Conservation (phyloP, 2,113 vertebrate genomes). For the Osmerus mordax region DNA sequence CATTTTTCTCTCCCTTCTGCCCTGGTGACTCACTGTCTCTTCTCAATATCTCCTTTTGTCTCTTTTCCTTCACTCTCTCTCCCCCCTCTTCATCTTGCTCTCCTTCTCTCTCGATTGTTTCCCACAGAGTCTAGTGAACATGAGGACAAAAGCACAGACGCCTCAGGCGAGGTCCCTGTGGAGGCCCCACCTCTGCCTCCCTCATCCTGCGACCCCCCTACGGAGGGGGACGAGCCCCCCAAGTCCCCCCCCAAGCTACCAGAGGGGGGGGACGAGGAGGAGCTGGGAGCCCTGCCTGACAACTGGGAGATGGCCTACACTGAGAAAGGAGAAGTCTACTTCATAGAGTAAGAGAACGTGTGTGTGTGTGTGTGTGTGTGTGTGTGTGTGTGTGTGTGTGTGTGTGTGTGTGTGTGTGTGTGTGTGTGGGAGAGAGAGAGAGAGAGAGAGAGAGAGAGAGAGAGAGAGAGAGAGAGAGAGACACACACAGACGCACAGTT, state of each 20-base stretch:
- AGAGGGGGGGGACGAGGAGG: slow-evolving; percentile 82
- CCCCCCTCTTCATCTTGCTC: slow-evolving; percentile 17
- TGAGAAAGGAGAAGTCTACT: slow-evolving; percentile 99
- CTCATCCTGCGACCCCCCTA: slow-evolving; percentile 79
- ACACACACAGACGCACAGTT: slow-evolving; percentile 43
- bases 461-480: neutral
- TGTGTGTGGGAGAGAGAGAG: neutral
- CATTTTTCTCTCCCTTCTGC: neutral
- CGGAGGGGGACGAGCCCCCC: slow-evolving; percentile 80
- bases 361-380: no score
- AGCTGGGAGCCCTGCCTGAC: slow-evolving; percentile 89
- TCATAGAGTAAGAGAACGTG: slow-evolving; percentile 88
- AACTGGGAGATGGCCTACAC: slow-evolving; percentile 99
- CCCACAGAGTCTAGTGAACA: slow-evolving; percentile 93
- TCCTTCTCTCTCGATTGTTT: slow-evolving; percentile 39
- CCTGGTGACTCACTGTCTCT: neutral
- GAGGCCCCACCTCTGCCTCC: slow-evolving; percentile 78
- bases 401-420: no score
- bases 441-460: neutral
- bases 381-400: no score
- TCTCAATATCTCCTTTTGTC: neutral
- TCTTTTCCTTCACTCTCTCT: slow-evolving; percentile 15
- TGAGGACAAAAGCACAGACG: slow-evolving; percentile 93
- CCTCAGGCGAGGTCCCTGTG: slow-evolving; percentile 83
- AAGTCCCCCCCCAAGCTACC: slow-evolving; percentile 81